Base-by-base conservation (phyloP, 2,797 vertebrate genomes). In the Holocentrus rufus region DNA sequence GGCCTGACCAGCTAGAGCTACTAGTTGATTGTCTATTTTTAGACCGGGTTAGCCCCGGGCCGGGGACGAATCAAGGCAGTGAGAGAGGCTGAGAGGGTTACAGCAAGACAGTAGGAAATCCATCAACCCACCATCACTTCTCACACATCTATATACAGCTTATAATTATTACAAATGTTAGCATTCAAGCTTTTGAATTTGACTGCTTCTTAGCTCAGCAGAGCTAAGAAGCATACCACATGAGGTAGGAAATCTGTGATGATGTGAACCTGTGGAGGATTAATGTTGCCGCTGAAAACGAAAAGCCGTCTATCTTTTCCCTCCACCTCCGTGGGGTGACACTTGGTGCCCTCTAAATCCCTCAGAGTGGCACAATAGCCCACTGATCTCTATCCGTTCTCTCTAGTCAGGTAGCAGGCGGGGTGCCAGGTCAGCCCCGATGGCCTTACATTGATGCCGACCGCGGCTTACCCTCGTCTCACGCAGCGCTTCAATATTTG, bases 281-380 rank as follows among this genome's bases (percentile, higher is more conserved):
- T 86, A 82, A 84, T 67, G 58, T 2, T 46, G 72, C 71, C 61
- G 60, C 50, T 66, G 71, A 73, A 81, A 83, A 89, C 60, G 70
- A 85, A 81, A 88, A 82, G 59, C 84, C 74, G 79, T 82, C 67
- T 27, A 76, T 84, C 76, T 75, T 69, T 79, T 71, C 80, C 25
- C 3, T 4, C 20, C 76, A 15, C 23, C 52, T 30, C 25, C 39
- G 31, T 25, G 74, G 81, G 82, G 22, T 25, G 57, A 78, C 77
- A 39, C 75, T 47, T 39, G 2, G 23, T 67, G 63, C 54, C 79
- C 72, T 76, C 46, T 77, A 82, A 90, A 88, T 88, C 85, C 81
- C 72, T 76, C 77, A 67, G 72, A 65, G 83, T 77, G 84, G 58
- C 69, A 67, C 63, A 87, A 74, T 73, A 83, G 66, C 76, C 79